These are phyloP conservation scores for Acanthisitta chloris DNA, from an alignment of 2,113 vertebrate species.

Conservation along the genomic window DNA sequence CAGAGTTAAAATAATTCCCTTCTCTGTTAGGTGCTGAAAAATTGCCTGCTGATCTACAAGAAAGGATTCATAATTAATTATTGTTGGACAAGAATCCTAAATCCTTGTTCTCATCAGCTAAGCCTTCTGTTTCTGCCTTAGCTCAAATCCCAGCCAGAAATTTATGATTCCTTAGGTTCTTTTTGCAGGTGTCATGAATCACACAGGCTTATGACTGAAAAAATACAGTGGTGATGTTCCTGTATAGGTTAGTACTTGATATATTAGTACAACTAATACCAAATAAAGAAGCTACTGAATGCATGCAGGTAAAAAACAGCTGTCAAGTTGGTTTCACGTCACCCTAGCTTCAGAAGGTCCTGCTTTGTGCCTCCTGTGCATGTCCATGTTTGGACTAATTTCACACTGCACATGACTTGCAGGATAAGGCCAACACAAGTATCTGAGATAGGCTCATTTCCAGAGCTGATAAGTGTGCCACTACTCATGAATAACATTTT, in stretches of 20 bases:
- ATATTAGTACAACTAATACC: not conserved
- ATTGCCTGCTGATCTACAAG: not conserved
- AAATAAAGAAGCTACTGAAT: not conserved
- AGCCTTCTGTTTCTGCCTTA: not conserved
- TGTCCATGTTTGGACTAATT: not conserved
- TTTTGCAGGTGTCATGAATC: not conserved
- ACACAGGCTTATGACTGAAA: not conserved
- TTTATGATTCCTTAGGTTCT: not conserved
- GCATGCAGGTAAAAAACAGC: not conserved
- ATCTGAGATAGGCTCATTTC: not conserved
- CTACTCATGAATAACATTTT: not conserved
- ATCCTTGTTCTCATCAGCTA: constrained; percentile 7
- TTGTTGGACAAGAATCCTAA: not conserved
- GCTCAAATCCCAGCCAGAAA: not conserved
- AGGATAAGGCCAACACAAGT: not conserved
- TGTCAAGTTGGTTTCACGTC: not conserved
- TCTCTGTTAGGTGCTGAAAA: not conserved
- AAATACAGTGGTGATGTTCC: not conserved
- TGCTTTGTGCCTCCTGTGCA: not conserved
- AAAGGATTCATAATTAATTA: constrained; percentile 21
- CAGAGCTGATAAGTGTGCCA: not conserved
- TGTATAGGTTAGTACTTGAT: not conserved
- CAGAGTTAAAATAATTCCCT: constrained; percentile 13
- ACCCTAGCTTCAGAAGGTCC: not conserved
- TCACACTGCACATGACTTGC: not conserved